Percentiles rank a stretch among this genome's conserved stretches.
phyloP scores from a whole-genome alignment of 2,888 invertebrate genomes.

The Leptinotarsa rubiginosa region DNA sequence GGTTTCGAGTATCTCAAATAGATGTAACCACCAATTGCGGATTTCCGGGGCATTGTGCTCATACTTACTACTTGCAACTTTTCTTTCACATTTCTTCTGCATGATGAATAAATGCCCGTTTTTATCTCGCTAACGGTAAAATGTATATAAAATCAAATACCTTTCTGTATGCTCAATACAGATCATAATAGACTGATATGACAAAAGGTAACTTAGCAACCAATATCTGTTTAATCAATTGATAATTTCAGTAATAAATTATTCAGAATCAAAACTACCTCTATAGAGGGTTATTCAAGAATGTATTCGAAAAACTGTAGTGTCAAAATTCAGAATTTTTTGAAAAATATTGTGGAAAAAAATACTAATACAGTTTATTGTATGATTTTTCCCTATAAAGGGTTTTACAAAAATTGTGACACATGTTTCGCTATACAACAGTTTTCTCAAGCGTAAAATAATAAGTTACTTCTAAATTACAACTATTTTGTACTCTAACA shows the following conservation, averaged over 20 bases:
- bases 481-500: too few relatives aligned
- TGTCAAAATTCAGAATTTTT: too few relatives aligned
- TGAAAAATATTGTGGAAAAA: too few relatives aligned
- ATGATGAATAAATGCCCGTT: background rate
- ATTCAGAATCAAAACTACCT: too few relatives aligned
- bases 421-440: too few relatives aligned
- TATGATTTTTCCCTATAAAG: too few relatives aligned
- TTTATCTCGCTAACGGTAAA: background rate
- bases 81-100: conserved; percentile 40
- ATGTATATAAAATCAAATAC: background rate
- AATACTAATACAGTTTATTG: too few relatives aligned
- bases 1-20: conserved; percentile 58
- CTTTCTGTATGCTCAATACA: background rate
- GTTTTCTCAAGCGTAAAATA: too few relatives aligned
- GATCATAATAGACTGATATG: background rate
- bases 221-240: conserved; percentile 21
- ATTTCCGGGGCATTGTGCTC: conserved; percentile 49
- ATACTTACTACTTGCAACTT: conserved; percentile 42
- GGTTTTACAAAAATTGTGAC: too few relatives aligned
- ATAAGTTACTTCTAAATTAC: too few relatives aligned
- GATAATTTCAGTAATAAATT: background rate
- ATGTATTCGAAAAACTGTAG: too few relatives aligned
- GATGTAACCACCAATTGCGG: conserved; percentile 57
- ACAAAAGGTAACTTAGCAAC: conserved; percentile 21
- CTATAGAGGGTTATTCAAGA: too few relatives aligned